Evolutionary conservation across 2,888 invertebrate genomes (phyloP), one percentile per base, ranked within the genome.

Genomic region (Hyles lineata): DNA sequence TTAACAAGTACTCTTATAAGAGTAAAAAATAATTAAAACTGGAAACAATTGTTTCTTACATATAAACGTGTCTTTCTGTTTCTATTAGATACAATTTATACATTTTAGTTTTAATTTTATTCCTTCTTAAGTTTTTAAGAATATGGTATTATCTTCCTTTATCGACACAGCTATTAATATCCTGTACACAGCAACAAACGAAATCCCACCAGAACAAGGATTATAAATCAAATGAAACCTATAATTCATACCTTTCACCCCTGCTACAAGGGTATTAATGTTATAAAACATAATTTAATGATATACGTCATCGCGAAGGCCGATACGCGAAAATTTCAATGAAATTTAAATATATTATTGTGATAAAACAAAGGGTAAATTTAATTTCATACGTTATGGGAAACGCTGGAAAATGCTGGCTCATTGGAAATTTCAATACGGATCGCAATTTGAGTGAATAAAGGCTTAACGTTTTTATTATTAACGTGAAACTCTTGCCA

Each of bases 351-450:
- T 63, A 63, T 43, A 63, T 63, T 63, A 43, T 67, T 43, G 23
- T 67, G 63, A 67, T 67, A 43, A 43, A 67, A 67, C 63, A 67
- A 67, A 67, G 35, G 43, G 63, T 50, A 43, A 6, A 67, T 43
- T 67, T 67, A 67, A 67, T 67, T 67, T 67, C 43, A 43, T 43
- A 67, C 63, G 63, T 67, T 67, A 67, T 43, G 63, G 62, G 62
- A 35, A 63, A 63, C n/a, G 62, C 32, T 35, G 63, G 43, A n/a
- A 43, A 67, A 67, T 67, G 63, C 43, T n/a, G 63, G 63, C 43
- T 67, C 63, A 67, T 43, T 67, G 63, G 63, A 67, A 43, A 67
- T 67, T 67, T 67, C 63, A 67, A 67, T 67, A 23, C 15, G 63
- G 43, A 6, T 67, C 63, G 43, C 63, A 67, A 67, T 67, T 67